Evolutionary conservation across 1,140 invertebrate genomes (phyloP).

Genomic region (Coelopa frigida): DNA sequence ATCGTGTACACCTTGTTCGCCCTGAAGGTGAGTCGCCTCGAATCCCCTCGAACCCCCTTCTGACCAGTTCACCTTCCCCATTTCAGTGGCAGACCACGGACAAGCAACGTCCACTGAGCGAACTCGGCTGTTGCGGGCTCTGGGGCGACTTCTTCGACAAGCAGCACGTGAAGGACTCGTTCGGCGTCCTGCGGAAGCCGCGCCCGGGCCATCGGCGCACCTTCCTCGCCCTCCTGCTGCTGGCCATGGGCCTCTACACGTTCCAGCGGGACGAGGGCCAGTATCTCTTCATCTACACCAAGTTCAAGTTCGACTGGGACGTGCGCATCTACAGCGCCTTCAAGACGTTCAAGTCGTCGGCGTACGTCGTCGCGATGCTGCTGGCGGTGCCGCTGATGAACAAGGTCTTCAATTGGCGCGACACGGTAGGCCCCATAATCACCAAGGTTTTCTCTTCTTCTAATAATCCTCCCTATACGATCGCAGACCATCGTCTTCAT

Average conservation of each 20-base stretch:
- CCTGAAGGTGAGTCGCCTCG: constrained; percentile 24
- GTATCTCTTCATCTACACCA: constrained; percentile 61
- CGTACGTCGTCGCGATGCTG: constrained; percentile 59
- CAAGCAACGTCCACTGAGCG: constrained; percentile 51
- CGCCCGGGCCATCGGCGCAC: constrained; percentile 50
- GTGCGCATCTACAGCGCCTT: constrained; percentile 57
- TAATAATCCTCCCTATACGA: constrained; percentile 5
- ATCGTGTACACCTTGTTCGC: constrained; percentile 56
- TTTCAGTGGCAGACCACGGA: constrained; percentile 59
- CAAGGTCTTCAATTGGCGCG: constrained; percentile 55
- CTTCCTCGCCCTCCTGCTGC: constrained; percentile 58
- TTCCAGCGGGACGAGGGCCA: constrained; percentile 70
- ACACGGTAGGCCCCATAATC: constrained; percentile 49
- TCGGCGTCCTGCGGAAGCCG: constrained; percentile 51
- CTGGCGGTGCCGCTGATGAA: constrained; percentile 62
- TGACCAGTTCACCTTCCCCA: background rate
- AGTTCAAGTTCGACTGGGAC: constrained; percentile 60
- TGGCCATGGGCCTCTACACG: constrained; percentile 66
- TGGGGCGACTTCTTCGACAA: constrained; percentile 63
- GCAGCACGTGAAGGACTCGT: constrained; percentile 55
- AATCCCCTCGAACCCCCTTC: background rate
- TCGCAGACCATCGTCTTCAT: constrained; percentile 56
- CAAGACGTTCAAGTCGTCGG: constrained; percentile 58
- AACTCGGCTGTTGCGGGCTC: constrained; percentile 51
- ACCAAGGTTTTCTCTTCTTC: background rate